phyloP scores from a whole-genome alignment of 1,140 invertebrate genomes.

The Phenacoccus solenopsis region DNA sequence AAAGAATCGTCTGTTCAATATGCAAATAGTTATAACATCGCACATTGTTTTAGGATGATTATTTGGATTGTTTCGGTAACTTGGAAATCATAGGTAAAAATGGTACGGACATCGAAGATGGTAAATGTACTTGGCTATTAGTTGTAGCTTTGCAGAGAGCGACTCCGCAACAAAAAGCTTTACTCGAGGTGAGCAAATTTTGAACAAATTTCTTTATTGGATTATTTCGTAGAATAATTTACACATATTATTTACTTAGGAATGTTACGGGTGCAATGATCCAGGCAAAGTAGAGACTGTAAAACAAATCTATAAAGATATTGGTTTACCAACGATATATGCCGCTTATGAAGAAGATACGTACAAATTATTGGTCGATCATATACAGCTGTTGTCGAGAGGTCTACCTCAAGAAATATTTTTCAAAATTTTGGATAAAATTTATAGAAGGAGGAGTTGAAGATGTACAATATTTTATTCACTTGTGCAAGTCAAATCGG shows the following conservation, averaged over 20 bases:
- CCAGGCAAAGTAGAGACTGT: conserved; percentile 53
- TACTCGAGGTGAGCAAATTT: conserved; percentile 45
- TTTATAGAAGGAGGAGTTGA: conserved; percentile 40
- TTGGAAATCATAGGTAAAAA: conserved; percentile 71
- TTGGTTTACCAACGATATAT: conserved; percentile 63
- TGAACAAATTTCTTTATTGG: too few relatives aligned
- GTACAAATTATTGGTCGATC: conserved; percentile 64
- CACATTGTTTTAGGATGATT: conserved; percentile 63
- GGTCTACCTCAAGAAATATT: conserved; percentile 71
- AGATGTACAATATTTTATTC: too few relatives aligned
- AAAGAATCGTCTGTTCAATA: too few relatives aligned
- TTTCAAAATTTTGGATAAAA: conserved; percentile 66
- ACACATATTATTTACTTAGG: conserved; percentile 31
- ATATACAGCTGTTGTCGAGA: conserved; percentile 72
- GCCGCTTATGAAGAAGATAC: conserved; percentile 74
- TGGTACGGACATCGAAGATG: conserved; percentile 81
- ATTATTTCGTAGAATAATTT: not conserved
- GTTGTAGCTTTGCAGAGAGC: conserved; percentile 75
- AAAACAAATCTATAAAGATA: conserved; percentile 65
- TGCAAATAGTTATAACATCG: conserved; percentile 18
- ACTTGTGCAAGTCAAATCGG: too few relatives aligned
- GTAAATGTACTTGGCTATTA: conserved; percentile 92
- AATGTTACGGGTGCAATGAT: conserved; percentile 65
- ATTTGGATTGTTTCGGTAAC: conserved; percentile 85
- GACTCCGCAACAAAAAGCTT: conserved; percentile 52